Conservation (phyloP, 2,888 invertebrate genomes). For the Micoletzkya japonica region DNA sequence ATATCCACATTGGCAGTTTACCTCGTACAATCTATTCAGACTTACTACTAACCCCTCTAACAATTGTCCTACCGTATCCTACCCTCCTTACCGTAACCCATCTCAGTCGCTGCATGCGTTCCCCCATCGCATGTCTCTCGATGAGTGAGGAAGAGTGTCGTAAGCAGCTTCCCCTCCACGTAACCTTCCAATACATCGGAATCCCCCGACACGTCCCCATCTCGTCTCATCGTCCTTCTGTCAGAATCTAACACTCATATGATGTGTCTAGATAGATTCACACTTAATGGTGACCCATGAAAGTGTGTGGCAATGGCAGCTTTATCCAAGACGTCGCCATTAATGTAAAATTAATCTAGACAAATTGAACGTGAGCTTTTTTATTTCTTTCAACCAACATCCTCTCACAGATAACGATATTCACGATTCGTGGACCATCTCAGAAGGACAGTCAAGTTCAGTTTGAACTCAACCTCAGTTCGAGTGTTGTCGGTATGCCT, state of each 20-base stretch:
- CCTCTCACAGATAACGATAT: slow-evolving; percentile 75
- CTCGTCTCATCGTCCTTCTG: slow-evolving; percentile 75
- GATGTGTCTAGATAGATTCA: slow-evolving; percentile 31
- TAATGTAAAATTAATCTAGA: too few species aligned
- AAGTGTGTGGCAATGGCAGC: too few species aligned
- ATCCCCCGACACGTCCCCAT: slow-evolving; percentile 77
- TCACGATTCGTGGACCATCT: slow-evolving; percentile 65
- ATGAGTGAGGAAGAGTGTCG: slow-evolving; percentile 78
- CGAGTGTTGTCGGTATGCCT: slow-evolving; percentile 52
- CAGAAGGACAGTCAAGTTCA: slow-evolving; percentile 63
- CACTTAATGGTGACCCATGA: too few species aligned
- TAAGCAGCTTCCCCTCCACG: slow-evolving; percentile 77
- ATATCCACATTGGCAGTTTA: neutral
- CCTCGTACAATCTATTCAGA: neutral
- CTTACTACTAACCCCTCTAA: neutral
- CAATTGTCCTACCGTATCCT: neutral
- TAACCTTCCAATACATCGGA: slow-evolving; percentile 89
- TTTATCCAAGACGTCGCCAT: too few species aligned
- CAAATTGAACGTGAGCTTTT: neutral
- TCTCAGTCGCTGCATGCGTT: slow-evolving; percentile 79
- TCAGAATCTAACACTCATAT: slow-evolving; percentile 65
- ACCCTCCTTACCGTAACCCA: neutral
- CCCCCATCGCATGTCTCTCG: slow-evolving; percentile 74
- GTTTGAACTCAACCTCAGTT: slow-evolving; percentile 65
- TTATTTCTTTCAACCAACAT: neutral